Percentiles rank a stretch among this genome's conserved stretches.
These are phyloP conservation scores for Buceros bicornis DNA, from an alignment of 2,797 vertebrate species.

Conservation along the genomic window DNA sequence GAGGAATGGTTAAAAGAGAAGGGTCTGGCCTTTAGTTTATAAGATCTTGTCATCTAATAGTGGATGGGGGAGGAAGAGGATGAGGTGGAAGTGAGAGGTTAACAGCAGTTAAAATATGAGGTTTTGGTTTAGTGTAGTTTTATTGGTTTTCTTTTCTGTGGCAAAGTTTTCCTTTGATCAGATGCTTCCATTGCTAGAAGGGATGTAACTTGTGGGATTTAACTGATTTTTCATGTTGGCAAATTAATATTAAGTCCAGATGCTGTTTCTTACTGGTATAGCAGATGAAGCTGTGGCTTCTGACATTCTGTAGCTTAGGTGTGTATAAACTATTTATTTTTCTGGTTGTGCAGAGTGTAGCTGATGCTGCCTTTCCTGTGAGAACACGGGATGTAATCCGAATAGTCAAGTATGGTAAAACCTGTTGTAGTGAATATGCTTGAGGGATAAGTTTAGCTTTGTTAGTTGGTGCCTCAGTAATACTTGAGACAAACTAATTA, in stretches of 20 bases:
- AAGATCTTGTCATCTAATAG: neutral
- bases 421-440: neutral
- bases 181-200: fast-evolving
- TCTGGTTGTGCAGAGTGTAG: neutral
- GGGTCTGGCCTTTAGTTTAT: neutral
- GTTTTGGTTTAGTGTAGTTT: neutral
- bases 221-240: neutral
- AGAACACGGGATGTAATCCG: neutral
- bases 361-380: neutral
- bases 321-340: neutral
- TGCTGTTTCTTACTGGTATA: neutral
- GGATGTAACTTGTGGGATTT: neutral
- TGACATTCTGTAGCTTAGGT: neutral
- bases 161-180: neutral
- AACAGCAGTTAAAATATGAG: neutral
- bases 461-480: neutral
- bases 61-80: neutral
- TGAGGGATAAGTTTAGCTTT: neutral
- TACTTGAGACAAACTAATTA: neutral
- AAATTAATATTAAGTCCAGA: neutral
- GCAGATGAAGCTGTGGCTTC: neutral
- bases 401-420: neutral
- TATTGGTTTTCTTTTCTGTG: neutral
- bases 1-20: neutral
- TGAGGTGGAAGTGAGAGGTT: neutral